Evolutionary conservation across 2,797 vertebrate genomes (phyloP).

Genomic region (Eospalax fontanierii): DNA sequence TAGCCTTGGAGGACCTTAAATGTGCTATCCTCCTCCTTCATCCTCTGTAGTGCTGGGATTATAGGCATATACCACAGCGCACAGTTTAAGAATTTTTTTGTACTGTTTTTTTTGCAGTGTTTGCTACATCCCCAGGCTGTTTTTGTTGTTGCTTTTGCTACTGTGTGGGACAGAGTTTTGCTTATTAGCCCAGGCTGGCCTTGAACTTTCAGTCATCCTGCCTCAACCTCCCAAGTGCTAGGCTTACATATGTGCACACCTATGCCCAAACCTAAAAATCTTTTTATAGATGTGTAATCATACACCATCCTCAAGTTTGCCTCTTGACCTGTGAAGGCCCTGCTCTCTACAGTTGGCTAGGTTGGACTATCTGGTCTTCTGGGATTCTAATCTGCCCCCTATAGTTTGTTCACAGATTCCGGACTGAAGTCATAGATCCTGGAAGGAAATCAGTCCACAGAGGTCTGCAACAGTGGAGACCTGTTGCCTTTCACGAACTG

Average conservation of each 20-base stretch:
- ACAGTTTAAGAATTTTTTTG: neutral
- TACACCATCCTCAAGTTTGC: no score
- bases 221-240: neutral
- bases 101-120: neutral
- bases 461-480: neutral
- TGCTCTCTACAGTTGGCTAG: no score
- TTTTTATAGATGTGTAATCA: no score
- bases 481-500: neutral
- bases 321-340: no score
- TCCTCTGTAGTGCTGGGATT: neutral
- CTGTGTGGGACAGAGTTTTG: neutral
- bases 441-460: accelerated
- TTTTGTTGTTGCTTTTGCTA: neutral
- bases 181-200: neutral
- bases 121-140: neutral
- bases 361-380: no score
- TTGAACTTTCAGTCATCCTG: neutral
- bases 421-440: neutral
- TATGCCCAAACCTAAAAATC: neutral
- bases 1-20: neutral
- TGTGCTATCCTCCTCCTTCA: neutral
- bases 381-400: no score
- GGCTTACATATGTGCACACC: neutral
- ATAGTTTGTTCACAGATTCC: no score
- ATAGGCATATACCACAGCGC: neutral